Conservation (phyloP, 2,888 invertebrate genomes). For the Gortyna flavago region DNA sequence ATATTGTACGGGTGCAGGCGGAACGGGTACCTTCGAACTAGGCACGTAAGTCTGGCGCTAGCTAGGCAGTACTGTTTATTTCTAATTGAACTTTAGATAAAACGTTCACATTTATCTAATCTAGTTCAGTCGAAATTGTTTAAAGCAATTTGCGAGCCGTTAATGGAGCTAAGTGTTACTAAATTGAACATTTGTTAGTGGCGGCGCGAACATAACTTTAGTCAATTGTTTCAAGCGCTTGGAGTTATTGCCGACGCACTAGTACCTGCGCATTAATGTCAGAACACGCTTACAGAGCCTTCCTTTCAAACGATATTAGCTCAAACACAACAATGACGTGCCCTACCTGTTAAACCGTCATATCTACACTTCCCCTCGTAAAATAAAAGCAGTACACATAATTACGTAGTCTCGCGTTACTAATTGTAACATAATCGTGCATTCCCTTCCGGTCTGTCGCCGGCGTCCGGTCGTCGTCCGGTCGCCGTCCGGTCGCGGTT, state of each 20-base stretch:
- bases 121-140: constrained; percentile 56
- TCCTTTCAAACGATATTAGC: constrained; percentile 11
- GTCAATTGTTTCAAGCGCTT: constrained; percentile 43
- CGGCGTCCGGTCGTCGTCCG: constrained; percentile 7
- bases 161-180: constrained; percentile 52
- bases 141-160: constrained; percentile 57
- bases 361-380: constrained; percentile 26
- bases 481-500: constrained; percentile 17
- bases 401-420: constrained; percentile 33
- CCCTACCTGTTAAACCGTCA: constrained; percentile 3
- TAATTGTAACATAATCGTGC: constrained; percentile 47
- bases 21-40: constrained; percentile 5
- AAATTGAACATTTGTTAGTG: constrained; percentile 53
- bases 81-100: constrained; percentile 64
- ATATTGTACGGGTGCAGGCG: constrained; percentile 35
- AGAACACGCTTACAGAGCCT: neutral
- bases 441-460: constrained; percentile 42
- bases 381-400: constrained; percentile 32
- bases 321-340: constrained; percentile 1
- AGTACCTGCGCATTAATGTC: constrained; percentile 20
- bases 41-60: constrained; percentile 17
- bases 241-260: constrained; percentile 17
- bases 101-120: constrained; percentile 66
- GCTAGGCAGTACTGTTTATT: constrained; percentile 43
- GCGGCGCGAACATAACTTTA: constrained; percentile 17